Percentiles rank a stretch among this genome's conserved stretches.
Conservation (phyloP, 2,113 vertebrate species). For the Lethenteron reissneri region DNA sequence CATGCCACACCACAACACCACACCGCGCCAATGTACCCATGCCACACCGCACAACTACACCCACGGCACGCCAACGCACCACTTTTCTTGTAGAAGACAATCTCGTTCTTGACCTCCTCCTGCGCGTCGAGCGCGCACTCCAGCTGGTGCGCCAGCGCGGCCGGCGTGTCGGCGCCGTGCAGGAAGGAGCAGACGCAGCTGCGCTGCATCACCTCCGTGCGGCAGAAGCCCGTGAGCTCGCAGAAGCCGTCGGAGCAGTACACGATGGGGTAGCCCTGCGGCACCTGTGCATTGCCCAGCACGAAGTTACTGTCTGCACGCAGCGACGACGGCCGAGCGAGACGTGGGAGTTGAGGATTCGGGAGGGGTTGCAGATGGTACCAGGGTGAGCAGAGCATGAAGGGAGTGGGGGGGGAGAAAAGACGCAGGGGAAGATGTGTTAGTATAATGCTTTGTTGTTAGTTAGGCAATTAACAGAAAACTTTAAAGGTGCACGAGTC, state of each 20-base stretch:
- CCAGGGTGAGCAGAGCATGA: no score
- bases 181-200: constrained; percentile 71
- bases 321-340: no score
- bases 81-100: constrained; percentile 67
- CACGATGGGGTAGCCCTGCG: constrained; percentile 58
- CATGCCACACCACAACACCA: no score
- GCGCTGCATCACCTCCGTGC: constrained; percentile 90
- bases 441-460: no score
- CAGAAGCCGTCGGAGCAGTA: constrained; percentile 94
- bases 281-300: constrained; percentile 65
- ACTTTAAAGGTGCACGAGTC: no score
- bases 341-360: no score
- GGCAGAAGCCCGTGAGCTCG: constrained; percentile 59
- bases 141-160: constrained; percentile 38
- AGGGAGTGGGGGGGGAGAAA: no score
- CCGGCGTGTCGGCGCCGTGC: constrained; percentile 52
- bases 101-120: constrained; percentile 57
- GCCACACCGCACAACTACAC: no score
- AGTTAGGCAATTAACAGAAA: no score
- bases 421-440: no score
- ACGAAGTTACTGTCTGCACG: constrained; percentile 80
- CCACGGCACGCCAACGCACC: constrained; percentile 24
- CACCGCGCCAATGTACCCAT: no score
- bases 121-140: constrained; percentile 61
- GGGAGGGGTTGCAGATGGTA: no score